These are phyloP conservation scores for Nestor notabilis DNA, from an alignment of 2,113 vertebrate genomes.

Conservation along the genomic window DNA sequence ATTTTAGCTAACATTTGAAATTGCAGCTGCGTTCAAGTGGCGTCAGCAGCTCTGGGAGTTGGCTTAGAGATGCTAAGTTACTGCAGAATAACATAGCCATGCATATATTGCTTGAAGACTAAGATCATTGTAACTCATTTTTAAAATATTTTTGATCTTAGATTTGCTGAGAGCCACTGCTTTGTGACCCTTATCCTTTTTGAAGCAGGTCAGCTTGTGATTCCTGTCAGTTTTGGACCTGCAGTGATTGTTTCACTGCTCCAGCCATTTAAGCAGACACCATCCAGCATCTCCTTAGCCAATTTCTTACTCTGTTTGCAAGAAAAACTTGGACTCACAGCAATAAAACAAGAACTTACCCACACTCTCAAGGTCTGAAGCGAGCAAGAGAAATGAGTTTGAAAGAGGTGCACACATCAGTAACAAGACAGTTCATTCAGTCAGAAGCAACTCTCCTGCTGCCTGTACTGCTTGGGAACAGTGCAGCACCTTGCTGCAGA, in stretches of 20 bases:
- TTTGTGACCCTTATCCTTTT: not conserved
- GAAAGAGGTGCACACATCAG: not conserved
- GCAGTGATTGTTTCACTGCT: not conserved
- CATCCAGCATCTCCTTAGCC: not conserved
- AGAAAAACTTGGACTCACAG: not conserved
- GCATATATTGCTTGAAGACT: not conserved
- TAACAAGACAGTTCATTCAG: rapidly evolving
- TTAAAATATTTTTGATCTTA: not conserved
- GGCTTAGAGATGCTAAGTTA: not conserved
- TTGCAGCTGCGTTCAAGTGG: not conserved
- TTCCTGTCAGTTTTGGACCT: not conserved
- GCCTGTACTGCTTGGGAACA: not conserved
- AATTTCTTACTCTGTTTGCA: not conserved
- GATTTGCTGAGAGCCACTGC: not conserved
- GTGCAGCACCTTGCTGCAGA: not conserved
- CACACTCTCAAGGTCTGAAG: not conserved
- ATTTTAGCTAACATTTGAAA: not conserved
- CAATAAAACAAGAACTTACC: not conserved
- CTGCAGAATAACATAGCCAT: not conserved
- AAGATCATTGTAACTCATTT: not conserved
- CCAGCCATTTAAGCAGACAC: not conserved
- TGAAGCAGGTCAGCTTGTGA: not conserved
- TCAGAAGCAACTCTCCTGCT: not conserved
- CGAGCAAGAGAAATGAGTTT: not conserved
- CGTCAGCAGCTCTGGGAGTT: not conserved